Conservation (phyloP, 2,797 vertebrate genomes). For the Nannoperca australis region DNA sequence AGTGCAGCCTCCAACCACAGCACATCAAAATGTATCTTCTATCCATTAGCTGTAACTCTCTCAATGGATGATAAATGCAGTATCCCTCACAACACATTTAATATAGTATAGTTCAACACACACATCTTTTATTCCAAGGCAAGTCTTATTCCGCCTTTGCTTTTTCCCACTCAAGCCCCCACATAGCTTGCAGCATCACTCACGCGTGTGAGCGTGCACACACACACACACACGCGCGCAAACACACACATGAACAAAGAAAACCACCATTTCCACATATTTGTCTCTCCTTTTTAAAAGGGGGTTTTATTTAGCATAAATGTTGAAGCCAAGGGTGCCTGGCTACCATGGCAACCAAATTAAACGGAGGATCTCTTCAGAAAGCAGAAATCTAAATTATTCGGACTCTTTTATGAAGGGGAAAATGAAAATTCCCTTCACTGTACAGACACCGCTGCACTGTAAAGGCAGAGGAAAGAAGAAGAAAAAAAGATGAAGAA, state of each 20-base stretch:
- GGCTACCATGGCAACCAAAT: conserved; percentile 91
- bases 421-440: conserved; percentile 81
- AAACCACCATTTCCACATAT: conserved; percentile 85
- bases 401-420: conserved; percentile 85
- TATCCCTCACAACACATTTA: conserved; percentile 68
- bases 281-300: conserved; percentile 89
- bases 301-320: conserved; percentile 91
- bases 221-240: conserved; percentile 39
- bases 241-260: conserved; percentile 79
- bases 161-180: conserved; percentile 71
- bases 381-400: conserved; percentile 90
- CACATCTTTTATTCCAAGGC: conserved; percentile 72
- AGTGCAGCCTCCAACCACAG: conserved; percentile 62
- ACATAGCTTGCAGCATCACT: conserved; percentile 63
- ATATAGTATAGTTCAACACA: conserved; percentile 64
- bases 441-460: conserved; percentile 72
- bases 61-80: conserved; percentile 68
- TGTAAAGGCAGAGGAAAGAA: conserved; percentile 70
- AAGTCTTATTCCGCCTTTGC: conserved; percentile 70
- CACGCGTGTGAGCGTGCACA: not conserved
- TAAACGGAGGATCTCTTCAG: conserved; percentile 89
- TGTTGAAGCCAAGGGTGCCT: conserved; percentile 89
- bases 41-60: conserved; percentile 74
- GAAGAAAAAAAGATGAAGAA: conserved; percentile 42
- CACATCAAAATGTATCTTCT: conserved; percentile 67